Percentiles rank a stretch among this genome's conserved stretches.
Evolutionary conservation across 2,113 vertebrate genomes (phyloP).

Genomic region (Cygnus atratus): DNA sequence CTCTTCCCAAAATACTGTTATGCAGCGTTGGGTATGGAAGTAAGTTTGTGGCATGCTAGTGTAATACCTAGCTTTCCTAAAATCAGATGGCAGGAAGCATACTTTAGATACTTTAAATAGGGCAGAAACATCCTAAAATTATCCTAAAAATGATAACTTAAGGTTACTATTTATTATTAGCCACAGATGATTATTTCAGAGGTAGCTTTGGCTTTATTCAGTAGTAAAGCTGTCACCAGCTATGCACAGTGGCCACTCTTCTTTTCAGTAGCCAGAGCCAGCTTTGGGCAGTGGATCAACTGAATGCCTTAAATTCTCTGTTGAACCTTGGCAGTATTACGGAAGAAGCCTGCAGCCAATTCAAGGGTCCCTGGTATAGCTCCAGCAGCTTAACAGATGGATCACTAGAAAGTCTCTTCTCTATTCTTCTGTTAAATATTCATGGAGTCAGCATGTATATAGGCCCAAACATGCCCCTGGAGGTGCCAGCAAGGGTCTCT

Average conservation of each 20-base stretch:
- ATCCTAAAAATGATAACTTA: not conserved
- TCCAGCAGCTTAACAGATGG: slow-evolving; percentile 78
- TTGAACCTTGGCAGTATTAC: slow-evolving; percentile 66
- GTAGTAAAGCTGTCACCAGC: slow-evolving; percentile 15
- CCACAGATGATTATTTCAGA: slow-evolving; percentile 39
- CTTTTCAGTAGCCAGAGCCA: slow-evolving; percentile 17
- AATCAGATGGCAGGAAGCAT: not conserved
- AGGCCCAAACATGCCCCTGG: slow-evolving; percentile 49
- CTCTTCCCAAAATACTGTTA: not conserved
- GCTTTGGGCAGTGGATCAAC: slow-evolving; percentile 62
- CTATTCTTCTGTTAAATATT: slow-evolving; percentile 78
- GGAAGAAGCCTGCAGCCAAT: slow-evolving; percentile 68
- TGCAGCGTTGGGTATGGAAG: not conserved
- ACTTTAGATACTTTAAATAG: not conserved
- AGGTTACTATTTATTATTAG: slow-evolving; percentile 28
- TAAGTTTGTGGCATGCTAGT: not conserved
- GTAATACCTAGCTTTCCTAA: not conserved
- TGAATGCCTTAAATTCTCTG: slow-evolving; percentile 64
- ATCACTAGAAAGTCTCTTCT: slow-evolving; percentile 68
- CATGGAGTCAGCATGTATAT: slow-evolving; percentile 69
- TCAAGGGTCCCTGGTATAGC: slow-evolving; percentile 67
- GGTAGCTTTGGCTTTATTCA: slow-evolving; percentile 47
- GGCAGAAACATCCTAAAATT: slow-evolving; percentile 22
- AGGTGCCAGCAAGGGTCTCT: slow-evolving; percentile 58
- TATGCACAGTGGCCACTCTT: not conserved